These are phyloP conservation scores for Myrmecophaga tridactyla DNA, from an alignment of 2,113 vertebrate genomes.

Conservation along the genomic window DNA sequence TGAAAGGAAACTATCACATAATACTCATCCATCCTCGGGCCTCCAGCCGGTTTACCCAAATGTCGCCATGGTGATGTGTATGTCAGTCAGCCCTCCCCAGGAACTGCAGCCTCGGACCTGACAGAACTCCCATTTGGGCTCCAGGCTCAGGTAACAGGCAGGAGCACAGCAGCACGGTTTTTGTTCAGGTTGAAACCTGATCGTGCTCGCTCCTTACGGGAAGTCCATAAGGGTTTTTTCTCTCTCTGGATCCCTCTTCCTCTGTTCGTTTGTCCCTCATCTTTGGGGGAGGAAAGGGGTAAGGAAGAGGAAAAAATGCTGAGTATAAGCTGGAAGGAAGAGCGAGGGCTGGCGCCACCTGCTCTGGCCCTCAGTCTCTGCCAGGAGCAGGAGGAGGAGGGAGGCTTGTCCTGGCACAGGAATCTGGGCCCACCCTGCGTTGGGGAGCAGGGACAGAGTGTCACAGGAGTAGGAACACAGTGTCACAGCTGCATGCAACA, in stretches of 20 bases:
- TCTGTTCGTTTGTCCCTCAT: not conserved
- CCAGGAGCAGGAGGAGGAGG: fast-evolving
- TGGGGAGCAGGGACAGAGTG: not conserved
- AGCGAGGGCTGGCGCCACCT: slow-evolving; percentile 64
- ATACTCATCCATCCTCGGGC: slow-evolving; percentile 36
- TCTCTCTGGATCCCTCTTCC: not conserved
- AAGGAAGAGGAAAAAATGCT: slow-evolving; percentile 22
- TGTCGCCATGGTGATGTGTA: slow-evolving; percentile 81
- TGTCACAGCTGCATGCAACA: not conserved
- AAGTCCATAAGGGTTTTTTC: slow-evolving; percentile 72
- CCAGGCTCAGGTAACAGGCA: slow-evolving; percentile 76
- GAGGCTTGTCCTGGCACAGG: fast-evolving
- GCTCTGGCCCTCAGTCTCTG: not conserved
- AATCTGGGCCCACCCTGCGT: fast-evolving
- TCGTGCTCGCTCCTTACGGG: slow-evolving; percentile 67
- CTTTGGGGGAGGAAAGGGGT: slow-evolving; percentile 39
- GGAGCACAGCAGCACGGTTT: slow-evolving; percentile 67
- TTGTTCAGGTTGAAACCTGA: slow-evolving; percentile 79
- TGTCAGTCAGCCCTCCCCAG: slow-evolving; percentile 82
- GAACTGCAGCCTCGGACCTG: slow-evolving; percentile 81
- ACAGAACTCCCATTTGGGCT: slow-evolving; percentile 81
- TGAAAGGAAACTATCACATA: slow-evolving; percentile 71
- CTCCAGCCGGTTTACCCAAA: slow-evolving; percentile 65
- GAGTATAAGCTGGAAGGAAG: slow-evolving; percentile 63
- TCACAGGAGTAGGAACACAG: too few species aligned